Conservation (phyloP, 1,140 invertebrate genomes). For the Phenacoccus solenopsis region DNA sequence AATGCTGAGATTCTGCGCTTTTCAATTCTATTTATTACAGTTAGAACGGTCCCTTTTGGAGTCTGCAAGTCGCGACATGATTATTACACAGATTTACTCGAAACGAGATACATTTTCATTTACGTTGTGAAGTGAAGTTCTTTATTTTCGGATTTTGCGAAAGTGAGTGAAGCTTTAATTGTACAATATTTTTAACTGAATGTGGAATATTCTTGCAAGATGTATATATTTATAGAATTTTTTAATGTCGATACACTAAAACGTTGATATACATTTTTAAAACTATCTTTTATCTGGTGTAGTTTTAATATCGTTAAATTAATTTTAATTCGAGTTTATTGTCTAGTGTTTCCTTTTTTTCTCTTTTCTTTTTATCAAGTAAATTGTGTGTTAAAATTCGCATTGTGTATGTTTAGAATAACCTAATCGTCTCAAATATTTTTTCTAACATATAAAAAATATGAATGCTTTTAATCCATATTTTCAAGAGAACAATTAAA, state of each 20-base stretch:
- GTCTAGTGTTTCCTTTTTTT: too few relatives aligned
- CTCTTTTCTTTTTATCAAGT: too few relatives aligned
- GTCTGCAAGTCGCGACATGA: slow-evolving; percentile 15
- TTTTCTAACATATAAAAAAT: neutral
- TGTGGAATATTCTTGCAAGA: too few relatives aligned
- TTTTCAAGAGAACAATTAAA: neutral
- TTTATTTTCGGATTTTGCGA: neutral
- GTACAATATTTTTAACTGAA: neutral
- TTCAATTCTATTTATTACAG: slow-evolving; percentile 4
- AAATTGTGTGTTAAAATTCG: too few relatives aligned
- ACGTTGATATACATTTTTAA: too few relatives aligned
- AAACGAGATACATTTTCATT: neutral
- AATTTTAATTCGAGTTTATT: too few relatives aligned
- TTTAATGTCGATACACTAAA: too few relatives aligned
- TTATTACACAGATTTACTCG: neutral
- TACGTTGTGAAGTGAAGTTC: neutral
- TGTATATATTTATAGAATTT: too few relatives aligned
- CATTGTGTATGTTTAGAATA: too few relatives aligned
- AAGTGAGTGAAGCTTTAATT: neutral
- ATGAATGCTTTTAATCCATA: neutral
- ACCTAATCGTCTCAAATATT: neutral
- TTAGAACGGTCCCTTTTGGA: neutral
- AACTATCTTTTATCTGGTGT: too few relatives aligned
- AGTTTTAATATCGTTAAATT: too few relatives aligned
- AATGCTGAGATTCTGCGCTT: slow-evolving; percentile 14